Evolutionary conservation across 2,888 invertebrate genomes (phyloP).

Genomic region (Furcula furcula): DNA sequence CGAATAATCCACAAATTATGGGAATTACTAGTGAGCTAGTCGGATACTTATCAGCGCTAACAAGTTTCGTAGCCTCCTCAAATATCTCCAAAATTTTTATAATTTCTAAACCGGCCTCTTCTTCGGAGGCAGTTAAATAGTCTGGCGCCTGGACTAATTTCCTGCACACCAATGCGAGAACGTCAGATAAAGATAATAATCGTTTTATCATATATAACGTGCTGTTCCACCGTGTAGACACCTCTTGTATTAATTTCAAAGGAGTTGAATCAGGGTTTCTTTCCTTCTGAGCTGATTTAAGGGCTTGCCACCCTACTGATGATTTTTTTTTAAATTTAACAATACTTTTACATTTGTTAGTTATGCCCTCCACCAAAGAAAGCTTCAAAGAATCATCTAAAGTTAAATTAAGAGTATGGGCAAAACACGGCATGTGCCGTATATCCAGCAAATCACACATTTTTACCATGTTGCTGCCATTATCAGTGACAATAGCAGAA

Average conservation of each 20-base stretch:
- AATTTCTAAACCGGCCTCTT: conserved; percentile 2
- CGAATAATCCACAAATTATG: conserved; percentile 12
- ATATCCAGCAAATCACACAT: conserved; percentile 6
- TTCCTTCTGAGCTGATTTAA: conserved; percentile 7
- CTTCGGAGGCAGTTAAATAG: conserved; percentile 9
- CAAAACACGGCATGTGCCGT: conserved; percentile 5
- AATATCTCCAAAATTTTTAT: conserved; percentile 17
- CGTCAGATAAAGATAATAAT: conserved; percentile 8
- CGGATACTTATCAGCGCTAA: conserved; percentile 18
- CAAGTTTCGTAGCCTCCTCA: conserved; percentile 17
- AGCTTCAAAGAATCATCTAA: conserved; percentile 2
- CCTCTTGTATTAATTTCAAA: conserved; percentile 7
- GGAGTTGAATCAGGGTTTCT: conserved; percentile 5
- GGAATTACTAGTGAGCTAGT: conserved; percentile 15
- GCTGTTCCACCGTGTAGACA: conserved; percentile 10
- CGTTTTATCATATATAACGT: conserved; percentile 9
- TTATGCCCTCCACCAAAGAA: neutral
- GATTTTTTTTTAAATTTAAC: conserved; percentile 4
- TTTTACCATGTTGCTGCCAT: conserved; percentile 5
- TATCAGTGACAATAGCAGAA: conserved; percentile 5
- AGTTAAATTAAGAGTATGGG: conserved; percentile 3
- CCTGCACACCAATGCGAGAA: conserved; percentile 13
- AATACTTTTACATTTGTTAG: conserved; percentile 3
- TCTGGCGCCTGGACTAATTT: conserved; percentile 9
- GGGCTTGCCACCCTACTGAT: conserved; percentile 4